A percentile compares a stretch with the other conserved stretches of the same genome.
Evolutionary conservation across 2,113 vertebrate genomes (phyloP).

Genomic region (Varanus komodoensis): DNA sequence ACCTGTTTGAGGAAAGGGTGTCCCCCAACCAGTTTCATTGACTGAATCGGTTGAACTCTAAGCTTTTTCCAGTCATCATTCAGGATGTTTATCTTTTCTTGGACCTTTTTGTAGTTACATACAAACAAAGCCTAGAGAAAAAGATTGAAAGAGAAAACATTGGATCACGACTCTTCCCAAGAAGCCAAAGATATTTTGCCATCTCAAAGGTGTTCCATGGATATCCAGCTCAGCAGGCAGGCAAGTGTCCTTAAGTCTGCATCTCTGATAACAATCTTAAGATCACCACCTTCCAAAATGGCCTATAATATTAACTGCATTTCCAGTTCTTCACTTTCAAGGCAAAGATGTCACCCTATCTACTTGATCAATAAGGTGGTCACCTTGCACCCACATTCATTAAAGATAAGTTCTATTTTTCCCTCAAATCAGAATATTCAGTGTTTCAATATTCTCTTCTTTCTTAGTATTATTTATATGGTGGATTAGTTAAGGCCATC

Average conservation of each 20-base stretch:
- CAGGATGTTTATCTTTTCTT: constrained; percentile 87
- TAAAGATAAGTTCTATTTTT: neutral
- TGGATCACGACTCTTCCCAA: neutral
- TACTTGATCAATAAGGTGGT: neutral
- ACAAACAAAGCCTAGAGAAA: constrained; percentile 86
- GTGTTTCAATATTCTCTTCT: neutral
- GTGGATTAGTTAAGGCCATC: neutral
- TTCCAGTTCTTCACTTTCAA: neutral
- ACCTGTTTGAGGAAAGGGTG: constrained; percentile 90
- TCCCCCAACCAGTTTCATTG: constrained; percentile 84
- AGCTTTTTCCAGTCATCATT: constrained; percentile 95
- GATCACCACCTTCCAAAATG: neutral
- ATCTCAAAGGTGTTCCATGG: neutral
- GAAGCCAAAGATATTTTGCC: neutral
- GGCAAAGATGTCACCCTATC: neutral
- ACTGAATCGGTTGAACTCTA: constrained; percentile 88
- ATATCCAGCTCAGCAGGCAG: neutral
- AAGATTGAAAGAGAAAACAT: neutral
- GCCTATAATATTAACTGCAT: too few relatives aligned
- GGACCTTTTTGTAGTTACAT: constrained; percentile 92
- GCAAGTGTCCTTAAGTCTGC: neutral
- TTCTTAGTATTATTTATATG: neutral
- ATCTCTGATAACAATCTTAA: neutral
- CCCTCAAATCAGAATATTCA: neutral
- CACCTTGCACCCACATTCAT: neutral